Evolutionary conservation across 2,888 invertebrate species (phyloP).

Genomic region (Pammene fasciana): DNA sequence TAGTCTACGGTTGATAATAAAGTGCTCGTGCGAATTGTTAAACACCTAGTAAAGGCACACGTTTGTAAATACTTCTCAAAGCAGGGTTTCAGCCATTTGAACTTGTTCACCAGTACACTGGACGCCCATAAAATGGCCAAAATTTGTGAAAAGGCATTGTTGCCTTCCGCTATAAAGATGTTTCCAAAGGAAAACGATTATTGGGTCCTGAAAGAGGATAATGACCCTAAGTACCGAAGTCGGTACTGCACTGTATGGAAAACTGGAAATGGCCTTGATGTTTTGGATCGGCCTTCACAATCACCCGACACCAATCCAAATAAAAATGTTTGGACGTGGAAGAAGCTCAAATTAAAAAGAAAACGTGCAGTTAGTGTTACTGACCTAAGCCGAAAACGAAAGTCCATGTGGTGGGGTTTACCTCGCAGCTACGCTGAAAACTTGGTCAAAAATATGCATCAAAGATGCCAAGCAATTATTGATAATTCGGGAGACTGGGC

Average conservation of each 20-base stretch:
- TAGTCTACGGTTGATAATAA: background rate
- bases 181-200: background rate
- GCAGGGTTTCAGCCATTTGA: constrained; percentile 6
- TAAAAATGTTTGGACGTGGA: constrained; percentile 44
- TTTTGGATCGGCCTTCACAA: constrained; percentile 43
- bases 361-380: constrained; percentile 11
- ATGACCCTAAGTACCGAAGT: too few relatives aligned
- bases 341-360: constrained; percentile 43
- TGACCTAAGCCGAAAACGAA: constrained; percentile 5
- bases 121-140: constrained; percentile 2
- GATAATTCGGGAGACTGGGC: constrained; percentile 1
- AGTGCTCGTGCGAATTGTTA: background rate
- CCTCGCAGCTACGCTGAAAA: constrained; percentile 7
- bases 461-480: constrained; percentile 3
- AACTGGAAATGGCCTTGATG: constrained; percentile 44
- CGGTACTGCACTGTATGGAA: constrained; percentile 46
- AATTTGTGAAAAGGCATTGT: constrained; percentile 7
- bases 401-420: constrained; percentile 19
- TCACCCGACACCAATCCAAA: constrained; percentile 42
- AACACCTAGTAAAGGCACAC: background rate
- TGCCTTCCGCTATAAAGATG: constrained; percentile 7
- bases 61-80: constrained; percentile 3
- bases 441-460: constrained; percentile 6
- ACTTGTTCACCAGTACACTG: constrained; percentile 9
- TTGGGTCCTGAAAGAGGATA: constrained; percentile 37